Evolutionary conservation across 2,797 vertebrate species (phyloP).

Genomic region (Otolemur crassicaudatus): DNA sequence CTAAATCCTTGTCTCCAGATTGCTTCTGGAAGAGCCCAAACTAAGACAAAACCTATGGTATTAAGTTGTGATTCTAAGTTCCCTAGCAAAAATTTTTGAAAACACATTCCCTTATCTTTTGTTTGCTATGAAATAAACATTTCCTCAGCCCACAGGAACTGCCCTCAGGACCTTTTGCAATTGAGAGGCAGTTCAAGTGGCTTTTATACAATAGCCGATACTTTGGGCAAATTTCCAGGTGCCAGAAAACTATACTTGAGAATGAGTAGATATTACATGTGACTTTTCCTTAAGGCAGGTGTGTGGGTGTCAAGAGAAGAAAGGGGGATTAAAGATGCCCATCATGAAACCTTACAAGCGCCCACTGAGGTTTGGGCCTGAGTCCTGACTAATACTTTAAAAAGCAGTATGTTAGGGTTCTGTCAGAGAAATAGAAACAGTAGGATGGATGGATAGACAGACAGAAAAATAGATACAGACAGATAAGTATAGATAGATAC

Average conservation of each 20-base stretch:
- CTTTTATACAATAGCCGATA: not conserved
- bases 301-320: not conserved
- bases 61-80: not conserved
- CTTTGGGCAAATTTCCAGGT: slow-evolving; percentile 7
- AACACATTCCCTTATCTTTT: not conserved
- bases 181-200: not conserved
- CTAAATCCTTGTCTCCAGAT: not conserved
- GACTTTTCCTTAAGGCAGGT: not conserved
- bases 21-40: not conserved
- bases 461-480: not conserved
- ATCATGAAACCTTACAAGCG: not conserved
- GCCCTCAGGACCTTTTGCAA: not conserved
- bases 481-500: not conserved
- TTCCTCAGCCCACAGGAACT: not conserved
- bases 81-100: not conserved
- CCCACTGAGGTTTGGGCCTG: not conserved
- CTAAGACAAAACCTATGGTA: not conserved
- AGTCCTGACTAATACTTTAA: not conserved
- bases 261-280: not conserved
- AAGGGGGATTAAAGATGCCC: not conserved
- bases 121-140: slow-evolving; percentile 31
- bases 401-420: not conserved
- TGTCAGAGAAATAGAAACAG: not conserved
- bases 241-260: not conserved
- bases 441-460: not conserved